Conservation (phyloP, 2,113 vertebrate genomes). For the Gallinago media region DNA sequence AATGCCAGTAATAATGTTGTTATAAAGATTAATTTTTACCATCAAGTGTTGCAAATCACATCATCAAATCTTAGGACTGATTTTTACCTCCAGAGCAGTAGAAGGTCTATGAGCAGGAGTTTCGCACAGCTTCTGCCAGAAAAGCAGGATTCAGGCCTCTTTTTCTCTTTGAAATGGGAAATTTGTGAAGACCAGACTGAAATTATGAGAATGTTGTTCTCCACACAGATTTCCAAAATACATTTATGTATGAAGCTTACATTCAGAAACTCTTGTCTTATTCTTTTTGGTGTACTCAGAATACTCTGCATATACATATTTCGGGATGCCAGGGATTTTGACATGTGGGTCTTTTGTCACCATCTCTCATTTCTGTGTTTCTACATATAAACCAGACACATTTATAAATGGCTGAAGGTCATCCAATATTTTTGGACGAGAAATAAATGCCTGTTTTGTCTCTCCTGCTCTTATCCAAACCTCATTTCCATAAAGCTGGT, state of each 20-base stretch:
- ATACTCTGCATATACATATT: neutral
- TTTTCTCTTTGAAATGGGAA: neutral
- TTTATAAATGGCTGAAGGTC: neutral
- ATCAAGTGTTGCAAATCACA: neutral
- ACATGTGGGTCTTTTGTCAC: accelerated
- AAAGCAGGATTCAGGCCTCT: neutral
- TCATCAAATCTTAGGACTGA: neutral
- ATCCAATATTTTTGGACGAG: neutral
- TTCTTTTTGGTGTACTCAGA: neutral
- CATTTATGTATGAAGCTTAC: neutral
- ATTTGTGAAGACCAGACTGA: neutral
- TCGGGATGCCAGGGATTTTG: neutral
- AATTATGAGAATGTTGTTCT: neutral
- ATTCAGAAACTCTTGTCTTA: neutral
- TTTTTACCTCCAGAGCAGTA: neutral
- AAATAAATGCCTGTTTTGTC: neutral
- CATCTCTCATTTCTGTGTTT: neutral
- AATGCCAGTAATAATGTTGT: neutral
- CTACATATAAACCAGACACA: neutral
- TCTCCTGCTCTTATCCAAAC: neutral
- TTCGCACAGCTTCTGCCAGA: neutral
- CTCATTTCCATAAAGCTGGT: neutral
- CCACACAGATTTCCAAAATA: neutral
- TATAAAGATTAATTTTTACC: neutral
- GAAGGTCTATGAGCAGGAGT: neutral